These are phyloP conservation scores for Megaceryle maxima DNA, from an alignment of 2,113 vertebrate genomes.

Conservation along the genomic window DNA sequence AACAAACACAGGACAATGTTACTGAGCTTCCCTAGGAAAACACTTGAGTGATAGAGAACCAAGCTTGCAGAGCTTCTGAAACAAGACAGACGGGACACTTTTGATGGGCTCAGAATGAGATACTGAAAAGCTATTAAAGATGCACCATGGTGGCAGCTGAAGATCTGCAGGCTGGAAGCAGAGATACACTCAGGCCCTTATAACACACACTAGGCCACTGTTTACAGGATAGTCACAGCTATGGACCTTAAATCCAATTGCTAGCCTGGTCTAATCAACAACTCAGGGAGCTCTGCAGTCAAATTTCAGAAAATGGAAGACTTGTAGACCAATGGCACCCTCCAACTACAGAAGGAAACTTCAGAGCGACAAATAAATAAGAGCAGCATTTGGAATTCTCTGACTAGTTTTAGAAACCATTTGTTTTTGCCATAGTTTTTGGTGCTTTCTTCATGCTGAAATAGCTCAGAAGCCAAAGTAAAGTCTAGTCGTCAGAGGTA, in stretches of 20 bases:
- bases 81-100: background rate
- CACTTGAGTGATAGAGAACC: rapidly evolving
- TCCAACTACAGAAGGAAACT: background rate
- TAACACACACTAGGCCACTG: too few species aligned
- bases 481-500: background rate
- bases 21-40: background rate
- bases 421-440: background rate
- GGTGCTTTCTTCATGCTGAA: background rate
- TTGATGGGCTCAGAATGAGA: background rate
- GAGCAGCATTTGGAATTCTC: background rate
- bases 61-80: background rate
- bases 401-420: background rate
- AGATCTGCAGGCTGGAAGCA: background rate
- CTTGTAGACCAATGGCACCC: background rate
- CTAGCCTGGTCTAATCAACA: background rate
- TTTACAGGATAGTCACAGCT: background rate
- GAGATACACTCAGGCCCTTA: background rate
- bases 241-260: background rate
- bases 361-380: background rate
- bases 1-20: background rate
- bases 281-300: background rate
- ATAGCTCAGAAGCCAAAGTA: background rate
- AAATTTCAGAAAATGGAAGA: background rate
- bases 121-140: background rate
- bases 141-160: background rate